Conservation (phyloP, 2,888 invertebrate genomes). For the Aricia artaxerxes region DNA sequence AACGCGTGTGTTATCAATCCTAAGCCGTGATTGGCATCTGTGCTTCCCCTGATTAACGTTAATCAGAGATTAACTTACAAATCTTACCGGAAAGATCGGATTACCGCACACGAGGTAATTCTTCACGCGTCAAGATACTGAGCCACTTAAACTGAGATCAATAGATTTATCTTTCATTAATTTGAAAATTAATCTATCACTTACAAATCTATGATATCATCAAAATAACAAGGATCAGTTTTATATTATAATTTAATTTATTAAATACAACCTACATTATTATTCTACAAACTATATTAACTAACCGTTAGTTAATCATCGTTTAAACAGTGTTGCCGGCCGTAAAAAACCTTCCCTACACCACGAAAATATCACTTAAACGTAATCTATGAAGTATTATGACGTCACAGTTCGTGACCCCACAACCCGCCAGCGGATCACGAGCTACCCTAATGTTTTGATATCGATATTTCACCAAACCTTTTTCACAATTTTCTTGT, state of each 20-base stretch:
- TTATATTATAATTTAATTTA: too few relatives aligned
- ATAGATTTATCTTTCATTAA: not conserved
- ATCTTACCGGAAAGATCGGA: not conserved
- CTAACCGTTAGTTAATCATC: not conserved
- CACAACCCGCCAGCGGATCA: not conserved
- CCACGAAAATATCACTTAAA: not conserved
- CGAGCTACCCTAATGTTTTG: not conserved
- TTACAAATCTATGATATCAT: too few relatives aligned
- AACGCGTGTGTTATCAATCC: not conserved
- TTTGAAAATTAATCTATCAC: too few relatives aligned
- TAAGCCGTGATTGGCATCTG: not conserved
- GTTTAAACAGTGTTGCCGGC: not conserved
- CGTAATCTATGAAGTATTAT: not conserved
- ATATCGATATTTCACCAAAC: conserved; percentile 10
- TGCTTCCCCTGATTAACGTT: not conserved
- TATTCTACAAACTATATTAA: not conserved
- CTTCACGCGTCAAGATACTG: not conserved
- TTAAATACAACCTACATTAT: too few relatives aligned
- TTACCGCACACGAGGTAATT: not conserved
- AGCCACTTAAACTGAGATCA: not conserved
- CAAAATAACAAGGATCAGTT: too few relatives aligned
- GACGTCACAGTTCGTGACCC: conserved; percentile 2
- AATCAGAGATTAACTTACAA: not conserved
- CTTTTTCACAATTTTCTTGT: conserved; percentile 1
- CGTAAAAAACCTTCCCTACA: not conserved